phyloP scores from a whole-genome alignment of 2,113 vertebrate species.

The Oreochromis tanganicae region DNA sequence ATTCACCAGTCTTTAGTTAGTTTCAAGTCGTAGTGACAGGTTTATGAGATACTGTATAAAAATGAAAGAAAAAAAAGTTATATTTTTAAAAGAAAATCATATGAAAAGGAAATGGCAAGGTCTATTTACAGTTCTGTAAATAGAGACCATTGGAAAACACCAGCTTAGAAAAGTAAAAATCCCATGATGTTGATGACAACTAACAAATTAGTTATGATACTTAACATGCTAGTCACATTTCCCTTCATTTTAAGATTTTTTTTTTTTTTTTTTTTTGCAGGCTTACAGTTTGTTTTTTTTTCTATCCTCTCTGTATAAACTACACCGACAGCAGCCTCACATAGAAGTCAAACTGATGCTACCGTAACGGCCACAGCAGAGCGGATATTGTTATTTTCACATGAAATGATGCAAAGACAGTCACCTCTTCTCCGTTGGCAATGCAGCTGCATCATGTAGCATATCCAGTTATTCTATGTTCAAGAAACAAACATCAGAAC shows the following conservation, averaged over 20 bases:
- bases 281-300: neutral
- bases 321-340: neutral
- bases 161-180: slow-evolving; percentile 48
- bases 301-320: slow-evolving; percentile 15
- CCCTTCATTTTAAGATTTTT: slow-evolving; percentile 1
- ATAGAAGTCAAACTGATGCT: neutral
- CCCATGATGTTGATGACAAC: slow-evolving; percentile 19
- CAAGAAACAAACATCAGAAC: neutral
- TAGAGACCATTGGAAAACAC: slow-evolving; percentile 46
- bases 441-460: slow-evolving; percentile 30
- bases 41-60: slow-evolving; percentile 1
- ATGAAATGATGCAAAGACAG: slow-evolving; percentile 27
- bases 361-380: neutral
- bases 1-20: neutral
- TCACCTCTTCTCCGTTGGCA: neutral
- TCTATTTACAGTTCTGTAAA: slow-evolving; percentile 57
- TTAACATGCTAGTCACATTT: slow-evolving; percentile 33
- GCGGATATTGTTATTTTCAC: neutral
- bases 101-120: slow-evolving; percentile 24
- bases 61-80: neutral
- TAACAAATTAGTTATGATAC: slow-evolving; percentile 1
- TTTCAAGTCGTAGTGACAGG: neutral
- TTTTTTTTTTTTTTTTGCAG: neutral
- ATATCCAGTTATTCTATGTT: neutral
- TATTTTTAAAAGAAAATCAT: neutral